phyloP scores from a whole-genome alignment of 2,888 invertebrate species.

The Papilio elwesi region DNA sequence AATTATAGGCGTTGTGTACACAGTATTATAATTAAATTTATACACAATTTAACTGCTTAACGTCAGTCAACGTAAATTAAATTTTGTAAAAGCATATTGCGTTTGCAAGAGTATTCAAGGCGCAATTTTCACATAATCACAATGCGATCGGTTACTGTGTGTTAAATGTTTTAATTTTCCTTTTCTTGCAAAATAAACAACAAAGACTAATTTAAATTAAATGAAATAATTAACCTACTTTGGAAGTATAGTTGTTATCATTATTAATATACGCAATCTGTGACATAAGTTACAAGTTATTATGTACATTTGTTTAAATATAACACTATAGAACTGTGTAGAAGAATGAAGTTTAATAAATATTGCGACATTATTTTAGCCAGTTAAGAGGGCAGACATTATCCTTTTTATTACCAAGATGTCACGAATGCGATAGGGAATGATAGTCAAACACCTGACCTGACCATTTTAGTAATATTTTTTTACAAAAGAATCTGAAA shows the following conservation, averaged over 20 bases:
- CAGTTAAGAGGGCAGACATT: neutral
- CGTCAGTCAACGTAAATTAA: conserved; percentile 14
- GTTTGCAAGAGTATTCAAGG: conserved; percentile 8
- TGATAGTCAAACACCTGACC: too few relatives aligned
- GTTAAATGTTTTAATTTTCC: neutral
- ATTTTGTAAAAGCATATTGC: conserved; percentile 6
- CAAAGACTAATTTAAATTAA: conserved; percentile 21
- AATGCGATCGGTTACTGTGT: conserved; percentile 19
- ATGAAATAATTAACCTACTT: conserved; percentile 23
- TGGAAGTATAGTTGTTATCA: neutral
- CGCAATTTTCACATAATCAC: conserved; percentile 3
- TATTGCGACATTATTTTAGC: conserved; percentile 2
- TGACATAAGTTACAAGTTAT: neutral
- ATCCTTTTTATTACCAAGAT: too few relatives aligned
- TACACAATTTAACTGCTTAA: conserved; percentile 19
- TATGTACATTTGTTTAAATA: neutral
- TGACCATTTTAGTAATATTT: too few relatives aligned
- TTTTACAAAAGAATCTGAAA: too few relatives aligned
- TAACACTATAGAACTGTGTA: neutral
- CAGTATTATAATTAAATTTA: conserved; percentile 35
- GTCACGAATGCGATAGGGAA: too few relatives aligned
- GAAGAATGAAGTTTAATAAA: neutral
- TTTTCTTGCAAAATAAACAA: conserved; percentile 25
- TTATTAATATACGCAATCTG: conserved; percentile 6
- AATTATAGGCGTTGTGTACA: conserved; percentile 32